Conservation (phyloP, 2,888 invertebrate species). For the Drosophila subquinaria region DNA sequence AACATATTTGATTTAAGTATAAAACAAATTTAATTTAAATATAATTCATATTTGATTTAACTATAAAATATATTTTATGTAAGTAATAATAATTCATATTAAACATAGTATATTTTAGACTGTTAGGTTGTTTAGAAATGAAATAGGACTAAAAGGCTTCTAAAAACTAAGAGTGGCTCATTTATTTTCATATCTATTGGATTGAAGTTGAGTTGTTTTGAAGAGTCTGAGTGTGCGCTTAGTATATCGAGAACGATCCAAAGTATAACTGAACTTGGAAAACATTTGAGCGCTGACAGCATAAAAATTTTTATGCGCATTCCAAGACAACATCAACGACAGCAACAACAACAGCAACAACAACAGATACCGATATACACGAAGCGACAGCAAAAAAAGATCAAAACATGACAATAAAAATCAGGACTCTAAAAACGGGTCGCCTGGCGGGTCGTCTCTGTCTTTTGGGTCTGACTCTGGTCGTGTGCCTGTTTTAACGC, state of each 20-base stretch:
- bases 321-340: conserved; percentile 61
- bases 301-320: conserved; percentile 78
- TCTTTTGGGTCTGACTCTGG: conserved; percentile 41
- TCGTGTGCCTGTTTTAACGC: conserved; percentile 80
- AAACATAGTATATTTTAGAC: too few relatives aligned
- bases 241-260: conserved; percentile 9
- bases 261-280: conserved; percentile 40
- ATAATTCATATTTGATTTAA: too few relatives aligned
- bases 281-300: conserved; percentile 52
- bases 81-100: too few relatives aligned
- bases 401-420: conserved; percentile 82
- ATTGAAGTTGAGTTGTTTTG: conserved; percentile 13
- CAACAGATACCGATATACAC: conserved; percentile 32
- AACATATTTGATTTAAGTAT: too few relatives aligned
- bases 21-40: too few relatives aligned
- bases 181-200: neutral
- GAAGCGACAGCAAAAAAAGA: conserved; percentile 61
- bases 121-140: too few relatives aligned
- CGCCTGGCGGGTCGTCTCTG: conserved; percentile 54
- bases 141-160: neutral
- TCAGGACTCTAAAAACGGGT: conserved; percentile 79
- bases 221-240: neutral
- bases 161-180: neutral
- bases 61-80: too few relatives aligned
- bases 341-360: conserved; percentile 27